phyloP scores from a whole-genome alignment of 1,140 invertebrate species.

The Homarus americanus region DNA sequence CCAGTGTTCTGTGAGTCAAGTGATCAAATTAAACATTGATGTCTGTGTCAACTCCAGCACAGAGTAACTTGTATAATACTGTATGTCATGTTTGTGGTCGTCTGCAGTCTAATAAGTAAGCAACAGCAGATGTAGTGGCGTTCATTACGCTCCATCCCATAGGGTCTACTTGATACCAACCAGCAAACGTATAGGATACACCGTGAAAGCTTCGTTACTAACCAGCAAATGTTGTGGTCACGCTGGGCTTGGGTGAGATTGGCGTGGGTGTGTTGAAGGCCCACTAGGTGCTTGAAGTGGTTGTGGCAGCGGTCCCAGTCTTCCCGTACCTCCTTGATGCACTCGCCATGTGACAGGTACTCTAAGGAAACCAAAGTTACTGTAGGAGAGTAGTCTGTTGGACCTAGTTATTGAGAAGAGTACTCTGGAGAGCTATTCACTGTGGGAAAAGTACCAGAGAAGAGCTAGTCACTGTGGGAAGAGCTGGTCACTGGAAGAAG shows the following conservation, averaged over 20 bases:
- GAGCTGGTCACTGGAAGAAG: no score
- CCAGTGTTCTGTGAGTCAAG: no score
- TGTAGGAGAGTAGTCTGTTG: neutral
- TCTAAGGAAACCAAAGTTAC: no score
- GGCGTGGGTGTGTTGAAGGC: constrained; percentile 10
- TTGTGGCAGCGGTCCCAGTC: constrained; percentile 49
- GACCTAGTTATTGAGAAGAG: no score
- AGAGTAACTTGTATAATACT: no score
- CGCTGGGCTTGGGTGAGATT: constrained; percentile 17
- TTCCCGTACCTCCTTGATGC: constrained; percentile 30
- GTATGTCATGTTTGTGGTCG: no score
- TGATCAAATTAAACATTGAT: no score
- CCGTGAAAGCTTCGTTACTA: neutral
- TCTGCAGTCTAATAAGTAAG: no score
- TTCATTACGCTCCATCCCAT: neutral
- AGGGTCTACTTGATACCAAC: neutral
- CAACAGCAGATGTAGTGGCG: neutral
- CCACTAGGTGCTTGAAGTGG: constrained; percentile 41
- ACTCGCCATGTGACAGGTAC: constrained; percentile 29
- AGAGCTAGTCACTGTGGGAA: no score
- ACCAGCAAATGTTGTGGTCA: constrained; percentile 44
- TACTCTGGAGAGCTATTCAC: no score
- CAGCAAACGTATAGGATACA: neutral
- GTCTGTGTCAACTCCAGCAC: no score
- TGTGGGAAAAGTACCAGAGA: no score